Evolutionary conservation across 2,888 invertebrate genomes (phyloP), one percentile per base, ranked within the genome.

Genomic region (Troides helena): DNA sequence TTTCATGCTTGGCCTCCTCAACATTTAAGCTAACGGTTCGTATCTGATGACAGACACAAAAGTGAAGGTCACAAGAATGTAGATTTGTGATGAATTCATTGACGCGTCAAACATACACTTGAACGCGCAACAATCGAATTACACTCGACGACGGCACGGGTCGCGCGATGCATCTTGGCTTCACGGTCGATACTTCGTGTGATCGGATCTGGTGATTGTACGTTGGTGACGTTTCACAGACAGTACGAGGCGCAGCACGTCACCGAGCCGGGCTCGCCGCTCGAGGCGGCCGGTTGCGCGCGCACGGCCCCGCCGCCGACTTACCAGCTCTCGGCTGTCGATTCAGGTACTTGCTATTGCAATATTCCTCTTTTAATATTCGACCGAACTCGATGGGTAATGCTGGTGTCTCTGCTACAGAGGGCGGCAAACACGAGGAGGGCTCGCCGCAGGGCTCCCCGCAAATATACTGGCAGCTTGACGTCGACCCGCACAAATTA

Each of bases 401-500:
- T 10, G 10, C 39, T 10, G 39, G 18, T 56, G 12, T 68, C 53
- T 39, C 18, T 53, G 46, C 25, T 62, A 67, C 70, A 71, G 72
- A 74, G 67, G 66, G 65, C 72, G 68, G 68, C 66, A 71, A 72
- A n/a, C 70, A 62, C 43, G 74, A 74, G 70, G 75, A 72, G 67
- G 74, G 74, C 56, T 74, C 84, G 12, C 90, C 91, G 77, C 90
- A 89, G 76, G 88, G 92, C 66, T 85, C 87, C 23, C 85, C 88
- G 71, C 89, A 89, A 77, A 89, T 94, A 69, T 95, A 95, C 95
- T 92, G 94, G 71, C 93, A 94, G 63, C 93, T 95, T 73, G 93
- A 94, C 80, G 91, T 96, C 6, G 94, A 95, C 82, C 94, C 95
- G 30, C 94, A 93, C 70, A 94, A 94, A 75, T 93, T 97, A 67